A percentile compares a stretch with the other conserved stretches of the same genome.
phyloP scores from a whole-genome alignment of 2,888 invertebrate species.

The Andrena praecox region DNA sequence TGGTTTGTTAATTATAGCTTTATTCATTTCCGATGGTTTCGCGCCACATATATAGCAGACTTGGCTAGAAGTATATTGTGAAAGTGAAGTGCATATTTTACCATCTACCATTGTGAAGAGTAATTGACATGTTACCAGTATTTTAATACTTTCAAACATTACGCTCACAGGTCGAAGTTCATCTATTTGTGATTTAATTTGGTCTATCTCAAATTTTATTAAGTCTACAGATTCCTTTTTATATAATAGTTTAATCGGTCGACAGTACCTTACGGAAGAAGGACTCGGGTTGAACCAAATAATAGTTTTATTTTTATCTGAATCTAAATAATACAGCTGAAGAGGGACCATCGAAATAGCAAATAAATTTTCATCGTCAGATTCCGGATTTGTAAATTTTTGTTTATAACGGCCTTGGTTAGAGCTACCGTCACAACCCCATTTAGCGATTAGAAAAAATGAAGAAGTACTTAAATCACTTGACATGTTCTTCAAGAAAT shows the following conservation, averaged over 20 bases:
- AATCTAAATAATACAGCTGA: background rate
- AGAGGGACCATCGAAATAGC: background rate
- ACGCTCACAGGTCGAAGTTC: background rate
- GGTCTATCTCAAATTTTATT: background rate
- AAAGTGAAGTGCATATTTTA: background rate
- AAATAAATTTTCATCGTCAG: background rate
- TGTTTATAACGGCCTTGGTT: background rate
- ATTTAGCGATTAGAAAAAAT: no score
- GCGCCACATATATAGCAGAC: background rate
- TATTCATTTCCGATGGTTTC: background rate
- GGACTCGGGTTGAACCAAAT: background rate
- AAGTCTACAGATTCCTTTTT: background rate
- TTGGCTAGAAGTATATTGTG: background rate
- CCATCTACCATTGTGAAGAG: background rate
- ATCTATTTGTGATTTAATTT: constrained; percentile 1
- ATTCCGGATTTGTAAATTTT: background rate
- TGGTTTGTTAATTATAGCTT: background rate
- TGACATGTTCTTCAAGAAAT: no score
- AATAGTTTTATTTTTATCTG: background rate
- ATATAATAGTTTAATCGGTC: no score
- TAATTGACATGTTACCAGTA: background rate
- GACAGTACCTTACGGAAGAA: no score
- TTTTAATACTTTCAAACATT: background rate
- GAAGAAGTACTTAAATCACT: no score
- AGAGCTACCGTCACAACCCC: background rate